Evolutionary conservation across 2,113 vertebrate species (phyloP).

Genomic region (Condylura cristata): DNA sequence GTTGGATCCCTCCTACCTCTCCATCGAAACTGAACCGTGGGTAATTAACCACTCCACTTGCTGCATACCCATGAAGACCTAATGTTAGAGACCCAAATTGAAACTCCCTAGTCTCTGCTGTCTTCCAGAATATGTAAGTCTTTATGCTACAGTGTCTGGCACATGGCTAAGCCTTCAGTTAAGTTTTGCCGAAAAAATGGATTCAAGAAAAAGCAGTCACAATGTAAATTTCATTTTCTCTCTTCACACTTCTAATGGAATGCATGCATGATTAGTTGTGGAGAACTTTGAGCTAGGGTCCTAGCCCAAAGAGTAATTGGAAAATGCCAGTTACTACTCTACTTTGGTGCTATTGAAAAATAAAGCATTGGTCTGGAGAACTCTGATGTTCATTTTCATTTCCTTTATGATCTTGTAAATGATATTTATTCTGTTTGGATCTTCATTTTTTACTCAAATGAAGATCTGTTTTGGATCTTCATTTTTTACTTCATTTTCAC

Average conservation of each 20-base stretch:
- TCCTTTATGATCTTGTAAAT: neutral
- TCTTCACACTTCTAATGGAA: neutral
- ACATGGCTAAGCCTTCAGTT: neutral
- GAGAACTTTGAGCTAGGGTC: neutral
- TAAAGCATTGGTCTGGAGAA: neutral
- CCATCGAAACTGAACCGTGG: neutral
- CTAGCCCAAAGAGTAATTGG: no score
- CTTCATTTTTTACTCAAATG: no score
- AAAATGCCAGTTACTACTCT: neutral
- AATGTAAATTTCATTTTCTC: neutral
- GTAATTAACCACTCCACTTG: neutral
- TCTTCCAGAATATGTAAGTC: neutral
- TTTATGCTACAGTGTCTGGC: neutral
- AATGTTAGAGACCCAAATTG: neutral
- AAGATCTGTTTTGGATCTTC: neutral
- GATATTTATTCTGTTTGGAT: neutral
- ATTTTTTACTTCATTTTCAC: no score
- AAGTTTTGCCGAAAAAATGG: neutral
- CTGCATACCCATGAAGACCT: neutral
- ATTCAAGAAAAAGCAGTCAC: neutral
- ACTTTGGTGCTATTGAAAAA: neutral
- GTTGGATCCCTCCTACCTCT: neutral
- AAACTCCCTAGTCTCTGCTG: neutral
- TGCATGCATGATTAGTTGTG: neutral
- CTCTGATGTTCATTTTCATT: neutral